Base-by-base conservation (phyloP, 2,888 invertebrate species). In the Anarsia innoxiella region DNA sequence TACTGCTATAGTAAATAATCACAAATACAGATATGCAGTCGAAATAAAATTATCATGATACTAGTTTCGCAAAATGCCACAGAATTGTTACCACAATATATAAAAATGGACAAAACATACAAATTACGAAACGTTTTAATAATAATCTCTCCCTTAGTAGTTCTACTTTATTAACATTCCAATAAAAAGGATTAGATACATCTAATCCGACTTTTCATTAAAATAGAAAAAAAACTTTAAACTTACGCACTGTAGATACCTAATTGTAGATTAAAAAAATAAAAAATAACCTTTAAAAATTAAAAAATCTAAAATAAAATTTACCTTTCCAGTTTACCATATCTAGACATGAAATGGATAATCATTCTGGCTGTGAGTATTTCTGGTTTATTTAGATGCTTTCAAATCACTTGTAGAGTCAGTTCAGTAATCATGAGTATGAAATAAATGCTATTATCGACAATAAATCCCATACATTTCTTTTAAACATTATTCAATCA, bases 351-450 rank as follows among this genome's bases (percentile, higher is more conserved):
- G 73, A 72, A 72, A 74, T 67, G 67, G 62, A 71, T 69, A 80
- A 83, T 84, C 83, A 84, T 84, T 77, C 83, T 76, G 84, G 84
- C 84, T 84, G 84, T 84, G 84, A 83, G 66, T 63, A 67, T 60
- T 72, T 77, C 66, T 66, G 64, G 55, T 70, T 78, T 61, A 44
- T 73, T 78, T 78, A 75, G 76, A 71, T 53, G 68, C 66, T 64
- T 67, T 58, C 59, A 53, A 48, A 45, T 51, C 41, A 54, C 58
- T 58, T 57, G 56, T 32, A 49, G 54, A 56, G 52, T 45, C n/a
- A n/a, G n/a, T n/a, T n/a, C n/a, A n/a, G n/a, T n/a, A n/a, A n/a
- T n/a, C 42, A 44, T 46, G 39, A 48, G 47, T 53, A 47, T 39
- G 38, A 48, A 40, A 48, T 26, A 43, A 49, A 62, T 59, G 60